These are phyloP conservation scores for Proterorhinus semilunaris DNA, from an alignment of 2,113 vertebrate genomes.

Conservation along the genomic window DNA sequence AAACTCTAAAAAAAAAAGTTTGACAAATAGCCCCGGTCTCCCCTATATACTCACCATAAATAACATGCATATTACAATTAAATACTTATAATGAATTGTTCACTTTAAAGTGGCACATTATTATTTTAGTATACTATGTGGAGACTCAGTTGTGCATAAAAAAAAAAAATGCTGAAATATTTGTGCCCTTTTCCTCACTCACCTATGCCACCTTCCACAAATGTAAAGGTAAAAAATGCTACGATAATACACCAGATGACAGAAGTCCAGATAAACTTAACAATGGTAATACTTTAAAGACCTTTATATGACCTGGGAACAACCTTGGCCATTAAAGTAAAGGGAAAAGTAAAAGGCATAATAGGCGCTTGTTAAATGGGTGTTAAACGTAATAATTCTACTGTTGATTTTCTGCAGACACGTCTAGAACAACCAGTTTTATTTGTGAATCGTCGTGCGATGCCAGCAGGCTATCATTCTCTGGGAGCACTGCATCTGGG, in stretches of 20 bases:
- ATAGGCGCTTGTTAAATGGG: slow-evolving; percentile 3
- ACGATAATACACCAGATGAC: not conserved
- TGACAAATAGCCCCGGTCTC: no score
- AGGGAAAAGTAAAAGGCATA: slow-evolving; percentile 12
- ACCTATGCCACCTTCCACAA: not conserved
- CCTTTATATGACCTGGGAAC: slow-evolving; percentile 5
- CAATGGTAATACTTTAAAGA: not conserved
- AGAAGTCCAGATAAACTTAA: not conserved
- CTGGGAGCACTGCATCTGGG: slow-evolving; percentile 42
- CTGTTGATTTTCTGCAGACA: slow-evolving; percentile 5
- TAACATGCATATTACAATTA: no score
- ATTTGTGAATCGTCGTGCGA: slow-evolving; percentile 6
- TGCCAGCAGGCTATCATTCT: slow-evolving; percentile 29
- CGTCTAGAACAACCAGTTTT: not conserved
- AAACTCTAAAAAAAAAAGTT: no score
- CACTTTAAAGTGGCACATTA: no score
- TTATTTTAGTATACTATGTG: no score
- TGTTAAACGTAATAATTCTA: not conserved
- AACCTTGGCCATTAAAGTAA: not conserved
- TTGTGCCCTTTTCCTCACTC: no score
- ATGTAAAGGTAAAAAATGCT: not conserved
- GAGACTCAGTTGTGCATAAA: no score
- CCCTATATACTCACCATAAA: no score
- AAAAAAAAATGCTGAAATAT: no score
- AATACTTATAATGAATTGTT: no score